Evolutionary conservation across 2,888 invertebrate species (phyloP), one percentile per base, ranked within the genome.

Genomic region (Apoda limacodes): DNA sequence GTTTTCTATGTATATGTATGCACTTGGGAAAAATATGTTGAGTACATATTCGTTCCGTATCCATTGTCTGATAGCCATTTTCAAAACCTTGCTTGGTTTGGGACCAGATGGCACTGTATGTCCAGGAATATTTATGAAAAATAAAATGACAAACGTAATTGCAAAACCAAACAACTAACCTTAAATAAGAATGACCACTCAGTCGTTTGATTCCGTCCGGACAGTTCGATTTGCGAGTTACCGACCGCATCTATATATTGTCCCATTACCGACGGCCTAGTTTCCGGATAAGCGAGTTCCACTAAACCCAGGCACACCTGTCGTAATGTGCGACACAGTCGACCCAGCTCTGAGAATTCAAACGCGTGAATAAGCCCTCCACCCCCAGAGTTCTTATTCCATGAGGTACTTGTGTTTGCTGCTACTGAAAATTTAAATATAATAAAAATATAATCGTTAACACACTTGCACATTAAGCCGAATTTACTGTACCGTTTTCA

Each of bases 301-400:
- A 95, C 90, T 6, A 95, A 78, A 0, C 94, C 94, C 10, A 95
- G 74, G 48, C 92, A 92, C 4, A 92, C 88, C 39, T 92, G 90
- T 30, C 93, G 87, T 19, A 95, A 61, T 1, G 86, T 85, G 30
- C 87, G 84, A 30, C 89, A 89, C 45, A 95, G 76, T 3, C 85
- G 83, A 4, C 89, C 86, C 31, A 94, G 71, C 54, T 92, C 92
- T 0, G 81, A 68, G 38, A 91, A 84, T n/a, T 84, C 84, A 56
- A 94, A 95, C 0, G 93, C 80, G 44, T 82, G 81, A 2, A 65
- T 48, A 2, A 69, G 65, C 2, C 64, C 65, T 1, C 55, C 46
- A 14, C 37, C 35, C 2, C 40, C 23, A 3, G n/a, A n/a, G n/a
- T n/a, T n/a, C n/a, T n/a, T n/a, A n/a, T n/a, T n/a, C n/a, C n/a